These are phyloP conservation scores for Abramis brama DNA, from an alignment of 2,113 vertebrate genomes.

Conservation along the genomic window DNA sequence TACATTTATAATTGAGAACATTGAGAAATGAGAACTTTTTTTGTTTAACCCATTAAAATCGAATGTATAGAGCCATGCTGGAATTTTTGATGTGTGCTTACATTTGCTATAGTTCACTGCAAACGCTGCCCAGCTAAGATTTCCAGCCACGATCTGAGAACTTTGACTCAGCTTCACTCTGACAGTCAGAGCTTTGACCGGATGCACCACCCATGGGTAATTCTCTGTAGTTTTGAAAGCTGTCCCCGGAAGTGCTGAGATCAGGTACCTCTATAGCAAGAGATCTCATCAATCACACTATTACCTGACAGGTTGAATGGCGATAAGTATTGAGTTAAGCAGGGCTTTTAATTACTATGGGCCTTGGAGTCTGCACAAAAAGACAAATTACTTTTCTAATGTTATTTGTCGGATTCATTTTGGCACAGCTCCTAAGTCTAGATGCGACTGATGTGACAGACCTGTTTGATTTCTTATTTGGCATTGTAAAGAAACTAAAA, in stretches of 20 bases:
- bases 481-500: background rate
- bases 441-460: background rate
- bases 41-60: too few species aligned
- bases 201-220: background rate
- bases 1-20: too few species aligned
- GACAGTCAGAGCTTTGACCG: background rate
- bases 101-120: background rate
- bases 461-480: conserved; percentile 25
- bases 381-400: conserved; percentile 58
- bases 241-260: conserved; percentile 39
- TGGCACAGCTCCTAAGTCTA: conserved; percentile 28
- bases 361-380: conserved; percentile 23
- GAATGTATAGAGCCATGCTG: background rate
- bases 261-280: conserved; percentile 4
- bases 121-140: conserved; percentile 4
- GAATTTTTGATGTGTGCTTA: background rate
- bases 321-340: conserved; percentile 53
- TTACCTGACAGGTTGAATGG: conserved; percentile 3
- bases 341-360: conserved; percentile 48
- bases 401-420: conserved; percentile 56
- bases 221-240: conserved; percentile 13
- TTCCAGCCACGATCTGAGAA: background rate
- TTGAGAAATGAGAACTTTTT: too few species aligned
- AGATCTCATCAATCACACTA: conserved; percentile 37
- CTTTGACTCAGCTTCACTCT: background rate